Percentiles rank a stretch among this genome's conserved stretches.
Evolutionary conservation across 2,888 invertebrate genomes (phyloP).

Genomic region (Lordiphosa andalusiaca): DNA sequence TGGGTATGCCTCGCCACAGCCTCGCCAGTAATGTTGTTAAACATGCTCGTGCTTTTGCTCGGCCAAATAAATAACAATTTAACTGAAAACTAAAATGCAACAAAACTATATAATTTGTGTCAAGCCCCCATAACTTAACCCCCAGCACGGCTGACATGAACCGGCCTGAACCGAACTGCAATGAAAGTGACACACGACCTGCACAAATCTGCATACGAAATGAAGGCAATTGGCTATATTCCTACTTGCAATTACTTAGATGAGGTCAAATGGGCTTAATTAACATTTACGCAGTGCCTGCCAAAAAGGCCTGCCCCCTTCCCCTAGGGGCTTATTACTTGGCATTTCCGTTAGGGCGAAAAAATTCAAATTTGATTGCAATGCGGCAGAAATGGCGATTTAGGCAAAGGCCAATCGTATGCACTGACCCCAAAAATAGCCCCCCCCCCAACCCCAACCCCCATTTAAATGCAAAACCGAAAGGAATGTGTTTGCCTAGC

Average conservation of each 20-base stretch:
- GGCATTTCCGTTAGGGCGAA: conserved; percentile 62
- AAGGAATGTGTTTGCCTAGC: conserved; percentile 24
- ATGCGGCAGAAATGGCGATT: conserved; percentile 60
- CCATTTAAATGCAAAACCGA: conserved; percentile 38
- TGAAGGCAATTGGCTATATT: conserved; percentile 24
- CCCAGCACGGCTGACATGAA: conserved; percentile 10
- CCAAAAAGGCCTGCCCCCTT: conserved; percentile 24
- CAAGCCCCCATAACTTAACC: conserved; percentile 15
- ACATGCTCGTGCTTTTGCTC: conserved; percentile 37
- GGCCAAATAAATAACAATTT: conserved; percentile 58
- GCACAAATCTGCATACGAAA: conserved; percentile 40
- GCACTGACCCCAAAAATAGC: conserved; percentile 41
- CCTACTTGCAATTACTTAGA: neutral
- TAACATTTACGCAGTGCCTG: conserved; percentile 51
- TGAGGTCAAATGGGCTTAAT: conserved; percentile 31
- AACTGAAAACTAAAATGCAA: conserved; percentile 46
- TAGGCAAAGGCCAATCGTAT: conserved; percentile 19
- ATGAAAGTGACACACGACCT: conserved; percentile 34
- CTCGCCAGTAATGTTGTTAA: conserved; percentile 47
- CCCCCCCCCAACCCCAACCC: conserved; percentile 8
- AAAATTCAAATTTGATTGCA: conserved; percentile 74
- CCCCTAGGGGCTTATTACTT: conserved; percentile 51
- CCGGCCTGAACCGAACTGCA: conserved; percentile 18
- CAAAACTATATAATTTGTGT: conserved; percentile 57
- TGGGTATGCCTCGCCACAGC: too few relatives aligned